Percentiles rank a stretch among this genome's conserved stretches.
These are phyloP conservation scores for Drosophila bocqueti DNA, from an alignment of 1,140 invertebrate species.

Conservation along the genomic window DNA sequence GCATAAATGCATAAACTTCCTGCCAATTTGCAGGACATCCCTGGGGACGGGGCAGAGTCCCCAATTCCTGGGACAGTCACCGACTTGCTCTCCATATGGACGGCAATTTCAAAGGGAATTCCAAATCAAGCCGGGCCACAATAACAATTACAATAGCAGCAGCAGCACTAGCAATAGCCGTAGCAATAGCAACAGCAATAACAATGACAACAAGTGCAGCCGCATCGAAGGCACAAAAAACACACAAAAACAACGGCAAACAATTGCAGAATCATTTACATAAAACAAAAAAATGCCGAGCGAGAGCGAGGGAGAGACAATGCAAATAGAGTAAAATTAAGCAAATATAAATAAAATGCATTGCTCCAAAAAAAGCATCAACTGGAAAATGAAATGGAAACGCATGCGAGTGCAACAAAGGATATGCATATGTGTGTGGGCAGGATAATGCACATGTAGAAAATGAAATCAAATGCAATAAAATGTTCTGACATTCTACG, in stretches of 20 bases:
- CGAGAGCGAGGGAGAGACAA: conserved; percentile 21
- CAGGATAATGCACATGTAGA: conserved; percentile 24
- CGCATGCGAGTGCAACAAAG: conserved; percentile 11
- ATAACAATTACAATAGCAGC: conserved; percentile 24
- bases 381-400: conserved; percentile 41
- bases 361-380: conserved; percentile 42
- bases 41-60: not conserved
- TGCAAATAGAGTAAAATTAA: conserved; percentile 62
- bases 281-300: conserved; percentile 32
- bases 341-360: conserved; percentile 68
- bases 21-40: conserved; percentile 13
- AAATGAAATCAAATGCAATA: conserved; percentile 59
- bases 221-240: not conserved
- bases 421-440: not conserved
- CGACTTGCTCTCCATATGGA: conserved; percentile 6
- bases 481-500: conserved; percentile 26
- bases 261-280: conserved; percentile 64
- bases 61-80: conserved; percentile 11
- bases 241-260: conserved; percentile 22
- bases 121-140: conserved; percentile 21
- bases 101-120: conserved; percentile 46
- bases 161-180: conserved; percentile 14
- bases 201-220: conserved; percentile 1
- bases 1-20: conserved; percentile 7
- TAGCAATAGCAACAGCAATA: conserved; percentile 10